Evolutionary conservation across 30 jellyfish, hydroid and myxozoan species (phyloP), one percentile per base, ranked within the genome.

Genomic region (Cassiopea andromeda): DNA sequence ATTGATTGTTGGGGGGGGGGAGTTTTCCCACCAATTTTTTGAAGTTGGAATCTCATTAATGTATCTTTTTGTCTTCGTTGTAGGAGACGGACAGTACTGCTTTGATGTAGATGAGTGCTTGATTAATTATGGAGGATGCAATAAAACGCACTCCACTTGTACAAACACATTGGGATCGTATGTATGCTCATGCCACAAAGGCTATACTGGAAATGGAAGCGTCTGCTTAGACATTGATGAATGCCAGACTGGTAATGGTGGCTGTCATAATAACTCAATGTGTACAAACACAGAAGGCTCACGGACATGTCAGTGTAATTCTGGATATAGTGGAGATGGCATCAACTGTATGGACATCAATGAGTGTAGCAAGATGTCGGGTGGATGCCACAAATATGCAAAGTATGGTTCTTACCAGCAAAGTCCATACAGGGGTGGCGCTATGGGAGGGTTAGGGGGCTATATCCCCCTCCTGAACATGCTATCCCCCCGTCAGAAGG

Each of bases 381-480:
- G 85, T 27, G 89, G 89, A 60, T 94, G 98, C 66, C 96, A 94
- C 68, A 75, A 13, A 12, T 81, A 89, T 45, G 95, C 98, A 19
- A 43, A 8, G 79, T 70, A 70, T 70, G 73, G 0, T 27, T 27
- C 0, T 27, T 27, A 27, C 38, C 38, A 27, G 38, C 38, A 27
- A 27, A 27, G 38, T 27, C 38, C 38, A 27, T 27, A 27, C 38
- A 27, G 38, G 38, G 38, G 38, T 27, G 38, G 38, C 38, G 38
- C 38, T 27, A 27, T 27, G 38, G 38, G 38, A 27, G 38, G 38
- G 38, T 27, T 27, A 27, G 38, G 38, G 38, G 38, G 0, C 38
- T 27, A 27, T 27, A 27, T 27, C 38, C 38, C 38, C 38, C 38
- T 0, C 38, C 38, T 0, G 38, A 27, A 27, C 0, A 27, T 27